These are phyloP conservation scores for Dolomedes plantarius DNA, from an alignment of 2,888 invertebrate genomes.

Conservation along the genomic window DNA sequence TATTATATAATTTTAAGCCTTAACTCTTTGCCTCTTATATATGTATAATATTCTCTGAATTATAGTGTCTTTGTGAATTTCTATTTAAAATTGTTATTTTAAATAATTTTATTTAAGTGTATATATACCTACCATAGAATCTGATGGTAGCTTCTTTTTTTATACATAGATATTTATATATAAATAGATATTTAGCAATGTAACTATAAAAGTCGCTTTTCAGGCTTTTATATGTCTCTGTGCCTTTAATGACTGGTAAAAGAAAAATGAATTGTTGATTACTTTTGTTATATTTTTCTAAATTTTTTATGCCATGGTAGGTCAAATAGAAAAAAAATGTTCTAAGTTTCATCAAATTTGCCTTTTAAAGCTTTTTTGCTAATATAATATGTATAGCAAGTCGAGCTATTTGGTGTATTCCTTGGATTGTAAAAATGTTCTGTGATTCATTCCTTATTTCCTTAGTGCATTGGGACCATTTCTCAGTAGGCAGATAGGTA, in stretches of 20 bases:
- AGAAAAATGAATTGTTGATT: not conserved
- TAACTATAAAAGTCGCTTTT: not conserved
- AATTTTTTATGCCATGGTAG: too few species aligned
- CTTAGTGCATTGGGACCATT: too few species aligned
- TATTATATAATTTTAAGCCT: not conserved
- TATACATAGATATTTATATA: constrained; percentile 1
- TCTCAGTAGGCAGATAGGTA: too few species aligned
- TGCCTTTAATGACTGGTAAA: not conserved
- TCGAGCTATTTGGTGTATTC: too few species aligned
- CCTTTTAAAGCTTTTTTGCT: too few species aligned
- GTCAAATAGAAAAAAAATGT: too few species aligned
- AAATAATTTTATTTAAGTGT: constrained; percentile 2
- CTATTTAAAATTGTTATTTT: constrained; percentile 15
- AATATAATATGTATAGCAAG: too few species aligned
- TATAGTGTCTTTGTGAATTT: not conserved
- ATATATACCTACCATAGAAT: not conserved
- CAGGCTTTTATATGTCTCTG: not conserved
- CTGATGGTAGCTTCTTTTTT: not conserved
- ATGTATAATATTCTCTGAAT: not conserved
- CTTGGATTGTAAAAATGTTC: too few species aligned
- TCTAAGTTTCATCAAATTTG: too few species aligned
- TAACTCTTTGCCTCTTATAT: not conserved
- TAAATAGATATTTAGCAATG: not conserved
- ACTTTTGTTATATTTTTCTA: too few species aligned
- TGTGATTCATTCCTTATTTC: too few species aligned